These are phyloP conservation scores for Cheilosia impressa DNA, from an alignment of 2,888 invertebrate genomes.

Conservation along the genomic window DNA sequence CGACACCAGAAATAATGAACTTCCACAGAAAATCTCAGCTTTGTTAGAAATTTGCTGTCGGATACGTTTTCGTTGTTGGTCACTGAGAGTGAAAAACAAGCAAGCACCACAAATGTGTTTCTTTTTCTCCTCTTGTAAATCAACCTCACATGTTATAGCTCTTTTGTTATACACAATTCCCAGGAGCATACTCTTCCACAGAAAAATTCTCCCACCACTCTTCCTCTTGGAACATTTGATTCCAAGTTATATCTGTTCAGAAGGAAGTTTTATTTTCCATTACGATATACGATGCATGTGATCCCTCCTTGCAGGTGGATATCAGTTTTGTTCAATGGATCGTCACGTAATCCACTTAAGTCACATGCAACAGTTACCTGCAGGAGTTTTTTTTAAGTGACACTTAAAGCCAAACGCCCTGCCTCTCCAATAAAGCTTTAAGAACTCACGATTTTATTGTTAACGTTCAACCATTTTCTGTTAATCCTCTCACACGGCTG, in stretches of 20 bases:
- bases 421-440: not conserved
- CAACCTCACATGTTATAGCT: too few species aligned
- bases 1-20: conserved; percentile 2
- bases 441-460: not conserved
- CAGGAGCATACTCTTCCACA: too few species aligned
- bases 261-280: not conserved
- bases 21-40: not conserved
- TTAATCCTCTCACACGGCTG: not conserved
- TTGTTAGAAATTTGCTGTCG: not conserved
- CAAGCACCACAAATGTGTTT: not conserved
- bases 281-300: not conserved
- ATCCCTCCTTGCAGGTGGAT: too few species aligned
- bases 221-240: too few species aligned
- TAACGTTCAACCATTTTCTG: not conserved
- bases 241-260: too few species aligned
- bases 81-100: not conserved
- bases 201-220: too few species aligned
- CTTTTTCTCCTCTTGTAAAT: not conserved
- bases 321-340: not conserved
- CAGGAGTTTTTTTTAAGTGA: not conserved
- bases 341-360: not conserved
- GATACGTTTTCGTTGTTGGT: not conserved
- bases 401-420: not conserved
- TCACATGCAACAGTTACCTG: not conserved
- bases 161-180: too few species aligned